A percentile compares a stretch with the other conserved stretches of the same genome.
phyloP scores from a whole-genome alignment of 1,140 invertebrate species.

The Micrasema longulum region DNA sequence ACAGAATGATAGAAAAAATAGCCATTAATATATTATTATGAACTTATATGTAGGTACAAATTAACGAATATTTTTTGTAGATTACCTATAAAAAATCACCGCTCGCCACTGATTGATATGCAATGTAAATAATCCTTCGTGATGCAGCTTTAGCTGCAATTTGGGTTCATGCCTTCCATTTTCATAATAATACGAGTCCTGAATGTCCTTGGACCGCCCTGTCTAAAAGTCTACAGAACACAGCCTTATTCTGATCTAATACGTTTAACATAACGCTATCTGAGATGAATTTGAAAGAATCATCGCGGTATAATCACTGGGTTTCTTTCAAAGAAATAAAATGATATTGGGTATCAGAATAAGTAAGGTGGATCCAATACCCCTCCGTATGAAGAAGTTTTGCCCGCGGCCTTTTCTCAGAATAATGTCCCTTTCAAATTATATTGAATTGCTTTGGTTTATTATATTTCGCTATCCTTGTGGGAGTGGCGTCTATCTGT shows the following conservation, averaged over 20 bases:
- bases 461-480: not conserved
- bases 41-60: too few species aligned
- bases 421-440: slow-evolving; percentile 40
- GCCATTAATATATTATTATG: too few species aligned
- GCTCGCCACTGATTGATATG: too few species aligned
- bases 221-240: not conserved
- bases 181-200: slow-evolving; percentile 13
- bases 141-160: slow-evolving; percentile 1
- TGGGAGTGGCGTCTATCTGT: not conserved
- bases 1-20: too few species aligned
- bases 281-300: too few species aligned
- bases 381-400: not conserved
- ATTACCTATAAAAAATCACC: too few species aligned
- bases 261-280: too few species aligned
- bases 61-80: too few species aligned
- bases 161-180: not conserved
- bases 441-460: slow-evolving; percentile 19
- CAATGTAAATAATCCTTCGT: slow-evolving; percentile 3
- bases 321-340: too few species aligned
- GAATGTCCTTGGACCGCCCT: slow-evolving; percentile 30
- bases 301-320: too few species aligned
- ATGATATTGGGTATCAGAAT: too few species aligned
- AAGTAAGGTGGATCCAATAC: not conserved
- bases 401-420: slow-evolving; percentile 30
- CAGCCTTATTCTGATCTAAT: too few species aligned